A percentile compares a stretch with the other conserved stretches of the same genome.
These are phyloP conservation scores for Hyperoodon ampullatus DNA, from an alignment of 2,113 vertebrate species.

Conservation along the genomic window DNA sequence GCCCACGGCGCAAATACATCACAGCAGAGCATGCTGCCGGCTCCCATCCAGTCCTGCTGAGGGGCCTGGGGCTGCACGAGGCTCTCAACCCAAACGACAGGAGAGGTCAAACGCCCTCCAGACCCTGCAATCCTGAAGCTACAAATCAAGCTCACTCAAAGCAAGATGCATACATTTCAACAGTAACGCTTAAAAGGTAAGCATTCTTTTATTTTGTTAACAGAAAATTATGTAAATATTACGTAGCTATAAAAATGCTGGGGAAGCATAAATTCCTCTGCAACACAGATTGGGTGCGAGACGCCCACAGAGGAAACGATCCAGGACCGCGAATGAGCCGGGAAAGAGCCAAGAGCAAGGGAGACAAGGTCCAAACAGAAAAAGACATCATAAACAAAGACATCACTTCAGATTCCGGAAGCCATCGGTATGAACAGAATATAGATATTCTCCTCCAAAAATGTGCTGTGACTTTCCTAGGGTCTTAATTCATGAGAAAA, in stretches of 20 bases:
- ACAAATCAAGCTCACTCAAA: not conserved
- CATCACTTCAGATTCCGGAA: not conserved
- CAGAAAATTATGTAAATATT: not conserved
- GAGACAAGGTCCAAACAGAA: not conserved
- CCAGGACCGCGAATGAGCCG: not conserved
- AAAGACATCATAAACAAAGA: not conserved
- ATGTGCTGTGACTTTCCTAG: fast-evolving
- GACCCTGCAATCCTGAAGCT: not conserved
- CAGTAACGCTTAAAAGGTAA: not conserved
- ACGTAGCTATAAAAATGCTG: not conserved
- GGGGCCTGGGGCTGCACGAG: fast-evolving
- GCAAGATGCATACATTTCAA: not conserved
- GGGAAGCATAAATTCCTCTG: not conserved
- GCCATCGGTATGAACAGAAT: not conserved
- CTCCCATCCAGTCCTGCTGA: not conserved
- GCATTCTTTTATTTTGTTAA: not conserved
- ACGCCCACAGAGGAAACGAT: not conserved
- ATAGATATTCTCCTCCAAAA: not conserved
- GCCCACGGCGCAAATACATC: not conserved
- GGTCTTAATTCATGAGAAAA: not conserved
- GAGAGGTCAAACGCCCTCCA: not conserved
- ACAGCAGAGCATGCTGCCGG: not conserved
- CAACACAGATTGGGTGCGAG: not conserved
- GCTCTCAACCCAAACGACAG: not conserved
- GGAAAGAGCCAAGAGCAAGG: not conserved